Percentiles rank a stretch among this genome's conserved stretches.
Conservation (phyloP, 2,888 invertebrate genomes). For the Cremastinae sp. region DNA sequence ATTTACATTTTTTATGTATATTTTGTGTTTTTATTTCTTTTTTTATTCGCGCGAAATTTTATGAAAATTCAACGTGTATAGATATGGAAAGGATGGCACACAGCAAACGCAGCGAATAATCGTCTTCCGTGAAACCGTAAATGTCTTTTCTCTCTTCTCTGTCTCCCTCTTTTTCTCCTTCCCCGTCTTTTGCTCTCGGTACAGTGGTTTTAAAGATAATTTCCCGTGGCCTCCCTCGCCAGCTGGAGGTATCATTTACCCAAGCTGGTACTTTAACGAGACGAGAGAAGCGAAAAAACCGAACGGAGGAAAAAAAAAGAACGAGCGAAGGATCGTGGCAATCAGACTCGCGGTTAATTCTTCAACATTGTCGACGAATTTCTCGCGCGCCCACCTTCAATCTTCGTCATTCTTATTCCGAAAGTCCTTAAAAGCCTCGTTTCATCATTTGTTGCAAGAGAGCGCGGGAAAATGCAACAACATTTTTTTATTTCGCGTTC, state of each 20-base stretch:
- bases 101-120: conserved; percentile 55
- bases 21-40: too few relatives aligned
- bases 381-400: conserved; percentile 19
- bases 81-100: conserved; percentile 38
- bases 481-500: not conserved
- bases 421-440: not conserved
- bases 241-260: conserved; percentile 51
- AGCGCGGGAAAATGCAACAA: not conserved
- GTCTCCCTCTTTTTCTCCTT: conserved; percentile 27
- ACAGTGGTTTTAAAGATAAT: conserved; percentile 40
- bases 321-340: conserved; percentile 1
- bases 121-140: conserved; percentile 60
- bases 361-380: conserved; percentile 46
- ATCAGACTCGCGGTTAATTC: conserved; percentile 23
- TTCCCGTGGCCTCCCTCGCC: conserved; percentile 44
- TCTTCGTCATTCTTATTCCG: conserved; percentile 9
- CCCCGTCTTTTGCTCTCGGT: conserved; percentile 24
- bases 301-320: conserved; percentile 5
- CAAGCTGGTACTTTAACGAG: conserved; percentile 43
- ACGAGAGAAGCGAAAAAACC: conserved; percentile 12
- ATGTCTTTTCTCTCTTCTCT: conserved; percentile 29
- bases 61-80: conserved; percentile 31
- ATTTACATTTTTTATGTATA: too few relatives aligned
- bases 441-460: not conserved
- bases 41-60: too few relatives aligned